phyloP scores from a whole-genome alignment of 2,797 vertebrate genomes.

The Enteromius mattozi region DNA sequence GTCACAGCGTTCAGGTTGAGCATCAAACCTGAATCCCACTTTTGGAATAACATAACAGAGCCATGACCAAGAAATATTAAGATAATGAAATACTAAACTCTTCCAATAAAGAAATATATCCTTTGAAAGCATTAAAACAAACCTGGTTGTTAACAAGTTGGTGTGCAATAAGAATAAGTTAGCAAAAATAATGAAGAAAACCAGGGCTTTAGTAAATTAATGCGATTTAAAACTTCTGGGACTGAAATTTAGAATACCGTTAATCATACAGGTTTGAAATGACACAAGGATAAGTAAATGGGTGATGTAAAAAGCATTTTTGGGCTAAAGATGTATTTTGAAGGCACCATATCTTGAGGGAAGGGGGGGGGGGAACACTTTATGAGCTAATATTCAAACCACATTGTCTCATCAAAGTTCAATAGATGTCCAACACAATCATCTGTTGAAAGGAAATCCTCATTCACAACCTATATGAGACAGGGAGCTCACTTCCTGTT shows the following conservation, averaged over 20 bases:
- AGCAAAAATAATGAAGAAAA: background rate
- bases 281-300: background rate
- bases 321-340: background rate
- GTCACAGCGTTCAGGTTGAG: conserved; percentile 9
- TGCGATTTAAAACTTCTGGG: background rate
- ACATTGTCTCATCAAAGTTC: background rate
- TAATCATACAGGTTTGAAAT: background rate
- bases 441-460: conserved; percentile 27
- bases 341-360: background rate
- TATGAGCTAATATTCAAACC: conserved; percentile 12
- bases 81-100: background rate
- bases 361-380: background rate
- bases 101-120: background rate
- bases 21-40: conserved; percentile 9
- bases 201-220: background rate
- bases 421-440: conserved; percentile 15
- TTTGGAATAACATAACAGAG: background rate
- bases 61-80: background rate
- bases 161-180: background rate
- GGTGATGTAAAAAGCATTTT: background rate
- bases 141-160: background rate
- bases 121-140: background rate
- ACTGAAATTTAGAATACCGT: too few species aligned
- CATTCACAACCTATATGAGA: conserved; percentile 1
- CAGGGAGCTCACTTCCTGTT: conserved; percentile 18